Evolutionary conservation across 2,888 invertebrate species (phyloP).

Genomic region (Aphidoletes aphidimyza): DNA sequence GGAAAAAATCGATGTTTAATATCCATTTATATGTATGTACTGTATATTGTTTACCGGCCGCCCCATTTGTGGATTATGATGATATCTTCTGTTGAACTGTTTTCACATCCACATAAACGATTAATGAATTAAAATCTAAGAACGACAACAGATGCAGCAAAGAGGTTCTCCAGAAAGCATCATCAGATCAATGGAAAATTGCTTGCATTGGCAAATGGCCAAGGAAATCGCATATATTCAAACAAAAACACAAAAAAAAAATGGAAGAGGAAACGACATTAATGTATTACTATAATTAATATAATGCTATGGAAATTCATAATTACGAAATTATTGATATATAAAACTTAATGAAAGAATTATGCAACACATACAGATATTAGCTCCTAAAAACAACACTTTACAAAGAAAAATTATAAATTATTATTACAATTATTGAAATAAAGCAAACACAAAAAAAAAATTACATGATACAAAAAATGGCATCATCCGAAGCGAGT

Average conservation of each 20-base stretch:
- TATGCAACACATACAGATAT: slow-evolving; percentile 44
- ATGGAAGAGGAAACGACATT: slow-evolving; percentile 10
- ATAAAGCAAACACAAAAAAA: slow-evolving; percentile 40
- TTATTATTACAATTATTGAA: slow-evolving; percentile 51
- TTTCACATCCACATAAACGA: no score
- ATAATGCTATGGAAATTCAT: slow-evolving; percentile 24
- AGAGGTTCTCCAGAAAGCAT: no score
- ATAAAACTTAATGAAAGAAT: neutral
- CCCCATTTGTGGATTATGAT: no score
- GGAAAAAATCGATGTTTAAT: slow-evolving; percentile 28
- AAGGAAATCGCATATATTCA: neutral
- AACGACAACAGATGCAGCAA: no score
- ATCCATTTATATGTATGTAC: slow-evolving; percentile 30
- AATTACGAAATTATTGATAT: slow-evolving; percentile 7
- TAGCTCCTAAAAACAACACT: slow-evolving; percentile 41
- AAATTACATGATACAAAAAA: slow-evolving; percentile 37
- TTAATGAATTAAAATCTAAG: no score
- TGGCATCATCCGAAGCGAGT: neutral
- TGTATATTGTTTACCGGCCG: slow-evolving; percentile 18
- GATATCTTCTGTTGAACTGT: no score
- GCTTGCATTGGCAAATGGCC: no score
- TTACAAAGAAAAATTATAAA: slow-evolving; percentile 51
- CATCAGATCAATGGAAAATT: no score
- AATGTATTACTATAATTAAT: slow-evolving; percentile 14
- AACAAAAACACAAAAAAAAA: neutral